phyloP scores from a whole-genome alignment of 2,888 invertebrate species.

The Aphodius sticticus region DNA sequence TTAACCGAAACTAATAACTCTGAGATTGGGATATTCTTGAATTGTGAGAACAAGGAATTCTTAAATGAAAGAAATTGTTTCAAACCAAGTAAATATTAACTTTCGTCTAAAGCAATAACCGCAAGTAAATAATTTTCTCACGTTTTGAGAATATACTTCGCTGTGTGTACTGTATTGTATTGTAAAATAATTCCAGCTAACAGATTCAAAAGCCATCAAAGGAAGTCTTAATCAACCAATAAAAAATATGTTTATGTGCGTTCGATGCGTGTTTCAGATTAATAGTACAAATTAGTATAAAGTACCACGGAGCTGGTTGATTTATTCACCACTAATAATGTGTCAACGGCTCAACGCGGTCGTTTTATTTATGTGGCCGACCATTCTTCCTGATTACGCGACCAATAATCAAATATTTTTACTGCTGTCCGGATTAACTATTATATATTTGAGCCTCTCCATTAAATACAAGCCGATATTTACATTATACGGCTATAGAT shows the following conservation, averaged over 20 bases:
- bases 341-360: not conserved
- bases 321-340: conserved; percentile 4
- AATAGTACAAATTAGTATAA: conserved; percentile 4
- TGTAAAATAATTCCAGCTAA: not conserved
- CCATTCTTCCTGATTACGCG: not conserved
- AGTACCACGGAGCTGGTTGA: not conserved
- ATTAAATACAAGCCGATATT: not conserved
- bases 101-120: too few relatives aligned
- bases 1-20: too few relatives aligned
- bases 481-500: not conserved
- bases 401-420: not conserved
- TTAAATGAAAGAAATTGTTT: too few relatives aligned
- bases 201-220: not conserved
- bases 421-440: not conserved
- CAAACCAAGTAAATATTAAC: too few relatives aligned
- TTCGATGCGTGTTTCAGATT: conserved; percentile 4
- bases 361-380: not conserved
- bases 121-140: too few relatives aligned
- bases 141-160: too few relatives aligned
- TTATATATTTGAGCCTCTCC: not conserved
- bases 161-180: too few relatives aligned
- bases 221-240: not conserved
- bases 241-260: not conserved
- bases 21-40: too few relatives aligned
- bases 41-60: too few relatives aligned